Evolutionary conservation across 2,888 invertebrate genomes (phyloP), one percentile per base, ranked within the genome.

Genomic region (Bombyx huttoni): DNA sequence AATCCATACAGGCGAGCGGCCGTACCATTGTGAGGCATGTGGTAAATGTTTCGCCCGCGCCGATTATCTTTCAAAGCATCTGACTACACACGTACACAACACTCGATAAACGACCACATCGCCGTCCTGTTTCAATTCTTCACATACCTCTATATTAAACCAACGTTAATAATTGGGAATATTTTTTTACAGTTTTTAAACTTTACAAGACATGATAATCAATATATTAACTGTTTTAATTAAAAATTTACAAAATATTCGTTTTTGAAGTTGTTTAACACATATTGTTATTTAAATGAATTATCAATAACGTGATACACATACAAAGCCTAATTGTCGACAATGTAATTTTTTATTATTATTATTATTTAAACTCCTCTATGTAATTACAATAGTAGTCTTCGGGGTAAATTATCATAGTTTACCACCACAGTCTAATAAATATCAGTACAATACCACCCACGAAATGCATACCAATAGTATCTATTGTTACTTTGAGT

Each of bases 1-100:
- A 60, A 96, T 96, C 60, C 96, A 96, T 77, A 96, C 96, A 10
- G 96, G 96, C 46, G 96, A 96, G 81, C 89, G 96, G 56, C 96
- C 96, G 40, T 96, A 96, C 81, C 96, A 96, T 77, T 96, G 96
- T 86, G 96, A 96, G 80, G 95, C 96, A 78, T 96, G 96, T 81
- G 96, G 96, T 60, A 96, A 96, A 81, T 96, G 96, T 78, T 96
- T 96, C 81, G 96, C 96, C 34, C 90, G 96, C 51, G 96, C 96
- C 52, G 96, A 96, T 78, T 96, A 96, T 73, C 91, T 96, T 54
- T 96, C 96, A 68, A 96, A 96, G 81, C 96, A 96, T 82, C 91
- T 96, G 63, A 96, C 96, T 58, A 96, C 96, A 40, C 96, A 96
- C 87, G 95, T 96, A 65, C 96, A 96, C 83, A 91, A 91, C 73